phyloP scores from a whole-genome alignment of 2,113 vertebrate genomes.

The Leucosticte australis region DNA sequence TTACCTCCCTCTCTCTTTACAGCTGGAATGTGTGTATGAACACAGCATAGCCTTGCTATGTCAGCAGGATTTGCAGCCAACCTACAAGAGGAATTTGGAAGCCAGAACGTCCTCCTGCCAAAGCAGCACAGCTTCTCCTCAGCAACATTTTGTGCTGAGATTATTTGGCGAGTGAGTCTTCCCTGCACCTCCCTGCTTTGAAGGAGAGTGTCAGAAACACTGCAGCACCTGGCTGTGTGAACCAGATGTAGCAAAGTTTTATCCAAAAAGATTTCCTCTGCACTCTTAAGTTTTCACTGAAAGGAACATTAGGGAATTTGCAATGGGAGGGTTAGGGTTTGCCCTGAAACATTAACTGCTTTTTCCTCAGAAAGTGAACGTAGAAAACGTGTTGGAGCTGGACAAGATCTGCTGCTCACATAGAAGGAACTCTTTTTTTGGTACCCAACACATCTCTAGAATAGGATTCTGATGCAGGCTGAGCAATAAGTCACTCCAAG shows the following conservation, averaged over 20 bases:
- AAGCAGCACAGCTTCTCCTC: constrained; percentile 7
- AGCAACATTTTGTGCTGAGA: not conserved
- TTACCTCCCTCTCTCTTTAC: constrained; percentile 40
- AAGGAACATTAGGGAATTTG: not conserved
- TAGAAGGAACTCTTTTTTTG: not conserved
- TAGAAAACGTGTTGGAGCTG: not conserved
- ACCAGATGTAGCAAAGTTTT: not conserved
- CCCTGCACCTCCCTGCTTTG: not conserved
- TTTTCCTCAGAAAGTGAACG: not conserved
- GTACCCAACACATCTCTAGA: not conserved
- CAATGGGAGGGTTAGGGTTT: not conserved
- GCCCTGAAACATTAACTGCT: not conserved
- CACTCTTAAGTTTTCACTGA: not conserved
- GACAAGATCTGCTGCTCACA: not conserved
- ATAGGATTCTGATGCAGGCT: not conserved
- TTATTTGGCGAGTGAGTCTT: not conserved
- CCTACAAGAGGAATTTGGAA: constrained; percentile 47
- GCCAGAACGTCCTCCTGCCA: constrained; percentile 50
- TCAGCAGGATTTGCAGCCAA: constrained; percentile 57
- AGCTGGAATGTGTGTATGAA: constrained; percentile 19
- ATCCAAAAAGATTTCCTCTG: not conserved
- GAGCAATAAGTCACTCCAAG: constrained; percentile 25
- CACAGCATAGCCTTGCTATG: not conserved
- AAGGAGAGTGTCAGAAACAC: not conserved
- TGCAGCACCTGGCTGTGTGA: not conserved